phyloP scores from a whole-genome alignment of 2,888 invertebrate genomes.

The Epistrophella euchroma region DNA sequence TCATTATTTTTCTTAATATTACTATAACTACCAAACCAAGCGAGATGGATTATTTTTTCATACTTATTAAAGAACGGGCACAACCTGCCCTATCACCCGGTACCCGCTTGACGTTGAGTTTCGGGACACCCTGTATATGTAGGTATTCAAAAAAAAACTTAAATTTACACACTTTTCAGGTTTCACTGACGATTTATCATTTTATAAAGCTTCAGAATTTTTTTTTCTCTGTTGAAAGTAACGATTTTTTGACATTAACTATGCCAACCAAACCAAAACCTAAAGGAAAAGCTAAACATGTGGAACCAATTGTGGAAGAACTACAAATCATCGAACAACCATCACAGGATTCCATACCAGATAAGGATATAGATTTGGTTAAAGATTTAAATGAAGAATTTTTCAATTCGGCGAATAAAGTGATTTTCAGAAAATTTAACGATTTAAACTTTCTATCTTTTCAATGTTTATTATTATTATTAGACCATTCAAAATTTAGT shows the following conservation, averaged over 20 bases:
- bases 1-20: no score
- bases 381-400: constrained; percentile 79
- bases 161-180: not conserved
- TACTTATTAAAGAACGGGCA: no score
- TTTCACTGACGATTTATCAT: not conserved
- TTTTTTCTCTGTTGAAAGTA: not conserved
- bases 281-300: constrained; percentile 67
- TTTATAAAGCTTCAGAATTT: not conserved
- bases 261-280: constrained; percentile 77
- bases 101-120: no score
- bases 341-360: constrained; percentile 71
- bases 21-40: no score
- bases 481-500: constrained; percentile 78
- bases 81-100: no score
- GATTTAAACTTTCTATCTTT: not conserved
- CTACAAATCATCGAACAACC: constrained; percentile 71
- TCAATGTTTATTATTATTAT: not conserved
- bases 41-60: no score
- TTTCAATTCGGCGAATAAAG: constrained; percentile 77
- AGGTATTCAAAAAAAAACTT: no score
- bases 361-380: constrained; percentile 79
- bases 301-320: constrained; percentile 52
- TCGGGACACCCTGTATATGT: no score
- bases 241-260: constrained; percentile 27
- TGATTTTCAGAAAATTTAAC: not conserved